Evolutionary conservation across 2,113 vertebrate genomes (phyloP), one percentile per base, ranked within the genome.

Genomic region (Parus major): DNA sequence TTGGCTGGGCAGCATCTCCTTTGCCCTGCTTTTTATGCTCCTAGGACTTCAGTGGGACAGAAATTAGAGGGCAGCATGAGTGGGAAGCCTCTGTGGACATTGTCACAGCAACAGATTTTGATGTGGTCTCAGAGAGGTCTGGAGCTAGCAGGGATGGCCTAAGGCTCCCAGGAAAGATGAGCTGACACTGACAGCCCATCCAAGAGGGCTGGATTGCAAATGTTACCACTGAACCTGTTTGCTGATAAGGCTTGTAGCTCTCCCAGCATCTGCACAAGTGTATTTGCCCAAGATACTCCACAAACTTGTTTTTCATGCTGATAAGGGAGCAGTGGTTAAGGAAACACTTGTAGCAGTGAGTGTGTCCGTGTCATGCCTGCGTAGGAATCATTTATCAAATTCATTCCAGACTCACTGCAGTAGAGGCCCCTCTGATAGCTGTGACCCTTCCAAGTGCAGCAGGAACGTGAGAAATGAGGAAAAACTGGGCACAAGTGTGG

Each of bases 301-400:
- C 49, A 33, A 60, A 64, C 88, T 96, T 90, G 79, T 90, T 95
- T 88, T 86, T 49, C 85, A 5, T 36, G 79, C 79, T 78, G 96
- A 94, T 90, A 92, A 92, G 53, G 85, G 72, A 86, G 76, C 76
- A 41, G 79, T 63, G 90, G 90, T 92, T 86, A 80, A 79, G 91
- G 92, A 86, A 90, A 68, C 79, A 64, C 76, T 86, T 19, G 85
- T 81, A 85, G 66, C 78, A 92, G 63, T 44, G 66, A 90, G 42
- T 1, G 24, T 64, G 72, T 66, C 77, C 1, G 0, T 78, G 71
- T 78, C 60, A 41, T 13, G 76, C 41, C 29, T 39, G 17, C 0
- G 0, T 16, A 49, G 46, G 50, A 73, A 65, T 84, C 33, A 66
- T 88, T 94, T 94, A 92, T 94, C 94, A 81, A 50, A 61, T 66